phyloP scores from a whole-genome alignment of 2,888 invertebrate species.

The Amblyjoppa proteus region DNA sequence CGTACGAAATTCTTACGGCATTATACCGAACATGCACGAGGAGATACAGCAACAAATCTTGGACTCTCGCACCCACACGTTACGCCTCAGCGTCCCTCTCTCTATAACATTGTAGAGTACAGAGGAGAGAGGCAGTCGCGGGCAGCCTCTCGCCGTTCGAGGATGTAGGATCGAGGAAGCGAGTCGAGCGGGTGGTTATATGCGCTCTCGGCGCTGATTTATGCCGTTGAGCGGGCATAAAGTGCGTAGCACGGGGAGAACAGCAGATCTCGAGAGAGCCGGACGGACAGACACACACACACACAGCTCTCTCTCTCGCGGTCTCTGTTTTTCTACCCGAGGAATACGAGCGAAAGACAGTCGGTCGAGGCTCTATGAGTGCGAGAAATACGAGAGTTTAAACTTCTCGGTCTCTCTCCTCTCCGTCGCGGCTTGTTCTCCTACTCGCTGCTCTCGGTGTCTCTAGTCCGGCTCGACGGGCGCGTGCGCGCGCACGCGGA shows the following conservation, averaged over 20 bases:
- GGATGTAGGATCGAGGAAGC: constrained; percentile 74
- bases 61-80: constrained; percentile 59
- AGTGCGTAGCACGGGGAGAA: constrained; percentile 77
- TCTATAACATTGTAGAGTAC: constrained; percentile 47
- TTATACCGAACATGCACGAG: constrained; percentile 61
- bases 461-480: not conserved
- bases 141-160: constrained; percentile 58
- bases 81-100: constrained; percentile 17
- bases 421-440: constrained; percentile 2
- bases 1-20: constrained; percentile 54
- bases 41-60: constrained; percentile 66
- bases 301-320: constrained; percentile 34
- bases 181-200: constrained; percentile 74
- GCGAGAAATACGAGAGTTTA: constrained; percentile 28
- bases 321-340: constrained; percentile 14
- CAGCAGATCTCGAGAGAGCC: constrained; percentile 66
- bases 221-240: constrained; percentile 78
- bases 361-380: constrained; percentile 22
- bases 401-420: constrained; percentile 4
- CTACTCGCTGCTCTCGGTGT: constrained; percentile 14
- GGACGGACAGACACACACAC: constrained; percentile 40
- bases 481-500: constrained; percentile 20
- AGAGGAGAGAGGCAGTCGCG: constrained; percentile 61
- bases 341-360: constrained; percentile 39
- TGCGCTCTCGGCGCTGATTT: constrained; percentile 77